These are phyloP conservation scores for Scomber colias DNA, from an alignment of 2,113 vertebrate species.

Conservation along the genomic window DNA sequence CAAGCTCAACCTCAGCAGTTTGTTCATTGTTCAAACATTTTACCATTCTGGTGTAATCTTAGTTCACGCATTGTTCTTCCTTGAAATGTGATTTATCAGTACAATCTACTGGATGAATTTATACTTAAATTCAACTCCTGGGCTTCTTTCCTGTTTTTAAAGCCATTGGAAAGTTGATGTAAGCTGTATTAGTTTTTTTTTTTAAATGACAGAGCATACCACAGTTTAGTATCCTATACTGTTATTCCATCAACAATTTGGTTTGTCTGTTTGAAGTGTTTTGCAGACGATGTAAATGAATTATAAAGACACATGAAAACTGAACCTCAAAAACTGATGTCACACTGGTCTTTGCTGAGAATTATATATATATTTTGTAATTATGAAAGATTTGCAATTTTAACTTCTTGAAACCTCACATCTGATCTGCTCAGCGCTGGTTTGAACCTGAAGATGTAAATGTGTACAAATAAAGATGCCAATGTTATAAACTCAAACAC, in stretches of 20 bases:
- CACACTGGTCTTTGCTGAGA: slow-evolving; percentile 1
- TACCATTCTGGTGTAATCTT: background rate
- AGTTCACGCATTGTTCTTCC: background rate
- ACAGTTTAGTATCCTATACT: slow-evolving; percentile 11
- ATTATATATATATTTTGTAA: background rate
- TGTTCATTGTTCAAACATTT: slow-evolving; percentile 15
- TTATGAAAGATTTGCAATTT: slow-evolving; percentile 24
- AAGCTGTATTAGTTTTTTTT: slow-evolving; percentile 4
- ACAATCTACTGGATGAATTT: background rate
- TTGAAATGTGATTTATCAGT: slow-evolving; percentile 5
- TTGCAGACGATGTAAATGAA: slow-evolving; percentile 20
- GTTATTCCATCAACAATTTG: background rate
- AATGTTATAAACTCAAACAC: slow-evolving; percentile 35
- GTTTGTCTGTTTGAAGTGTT: slow-evolving; percentile 3
- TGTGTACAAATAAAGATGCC: slow-evolving; percentile 42
- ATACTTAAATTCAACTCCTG: background rate
- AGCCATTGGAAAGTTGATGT: slow-evolving; percentile 25
- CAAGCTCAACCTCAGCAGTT: slow-evolving; percentile 2
- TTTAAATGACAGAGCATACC: background rate
- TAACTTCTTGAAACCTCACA: slow-evolving; percentile 6
- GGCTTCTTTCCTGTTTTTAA: slow-evolving; percentile 32
- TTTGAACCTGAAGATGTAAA: slow-evolving; percentile 23
- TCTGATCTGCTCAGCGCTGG: background rate
- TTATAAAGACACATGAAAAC: background rate
- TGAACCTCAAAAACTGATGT: slow-evolving; percentile 14